Conservation (phyloP, 2,888 invertebrate genomes). For the Pterobdella sp. region DNA sequence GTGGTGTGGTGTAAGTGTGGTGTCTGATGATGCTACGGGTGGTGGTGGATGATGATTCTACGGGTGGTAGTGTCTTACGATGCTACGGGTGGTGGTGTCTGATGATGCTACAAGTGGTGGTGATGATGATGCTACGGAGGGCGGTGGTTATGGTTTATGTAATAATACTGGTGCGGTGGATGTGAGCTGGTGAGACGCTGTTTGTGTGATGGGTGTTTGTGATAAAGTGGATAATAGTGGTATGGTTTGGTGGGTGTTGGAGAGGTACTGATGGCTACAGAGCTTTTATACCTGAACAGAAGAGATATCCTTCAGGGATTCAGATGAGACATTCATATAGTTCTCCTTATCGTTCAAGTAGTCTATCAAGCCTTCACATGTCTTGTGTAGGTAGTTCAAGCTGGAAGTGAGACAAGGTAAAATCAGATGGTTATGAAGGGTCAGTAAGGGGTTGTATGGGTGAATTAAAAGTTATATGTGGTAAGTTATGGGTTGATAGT, state of each 20-base stretch:
- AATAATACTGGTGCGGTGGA: not conserved
- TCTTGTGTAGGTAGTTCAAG: conserved; percentile 87
- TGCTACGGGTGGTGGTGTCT: not conserved
- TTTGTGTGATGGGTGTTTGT: not conserved
- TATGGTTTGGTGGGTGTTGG: not conserved
- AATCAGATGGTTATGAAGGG: not conserved
- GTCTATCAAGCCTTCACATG: conserved; percentile 89
- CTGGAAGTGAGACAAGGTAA: conserved; percentile 52
- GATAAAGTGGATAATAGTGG: not conserved
- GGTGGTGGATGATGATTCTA: not conserved
- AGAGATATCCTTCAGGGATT: conserved; percentile 71
- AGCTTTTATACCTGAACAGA: conserved; percentile 61
- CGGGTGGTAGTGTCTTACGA: not conserved
- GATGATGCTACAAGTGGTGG: not conserved
- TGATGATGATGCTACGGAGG: not conserved
- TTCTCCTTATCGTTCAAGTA: conserved; percentile 92
- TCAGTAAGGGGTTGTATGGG: not conserved
- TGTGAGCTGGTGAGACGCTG: not conserved
- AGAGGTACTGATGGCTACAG: not conserved
- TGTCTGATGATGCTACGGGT: not conserved
- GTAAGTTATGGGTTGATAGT: not conserved
- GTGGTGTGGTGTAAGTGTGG: not conserved
- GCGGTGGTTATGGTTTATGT: not conserved
- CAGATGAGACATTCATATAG: conserved; percentile 55
- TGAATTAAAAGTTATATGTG: not conserved